phyloP scores from a whole-genome alignment of 2,113 vertebrate species.

The Garra rufa region DNA sequence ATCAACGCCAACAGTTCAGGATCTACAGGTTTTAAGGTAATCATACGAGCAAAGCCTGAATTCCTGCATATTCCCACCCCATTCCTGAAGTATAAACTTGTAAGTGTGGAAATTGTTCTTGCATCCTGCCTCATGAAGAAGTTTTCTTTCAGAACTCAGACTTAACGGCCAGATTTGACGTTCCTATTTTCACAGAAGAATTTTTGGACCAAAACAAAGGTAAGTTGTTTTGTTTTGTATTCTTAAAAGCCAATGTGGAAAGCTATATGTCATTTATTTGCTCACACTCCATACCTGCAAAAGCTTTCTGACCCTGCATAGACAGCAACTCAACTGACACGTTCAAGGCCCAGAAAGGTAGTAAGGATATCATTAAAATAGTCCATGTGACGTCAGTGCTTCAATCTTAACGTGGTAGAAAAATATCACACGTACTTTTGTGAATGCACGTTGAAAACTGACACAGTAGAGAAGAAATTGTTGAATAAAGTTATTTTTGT shows the following conservation, averaged over 20 bases:
- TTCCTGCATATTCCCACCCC: neutral
- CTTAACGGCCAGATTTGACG: constrained; percentile 83
- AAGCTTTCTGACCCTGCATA: too few relatives aligned
- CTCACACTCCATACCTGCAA: too few relatives aligned
- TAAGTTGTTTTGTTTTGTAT: constrained; percentile 57
- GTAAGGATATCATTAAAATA: too few relatives aligned
- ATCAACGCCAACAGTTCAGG: constrained; percentile 70
- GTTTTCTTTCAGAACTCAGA: constrained; percentile 78
- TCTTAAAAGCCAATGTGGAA: neutral
- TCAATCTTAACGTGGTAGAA: too few relatives aligned
- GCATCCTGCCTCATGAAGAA: neutral
- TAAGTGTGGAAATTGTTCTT: neutral
- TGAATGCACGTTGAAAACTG: too few relatives aligned
- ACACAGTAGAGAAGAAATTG: too few relatives aligned
- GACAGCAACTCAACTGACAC: too few relatives aligned
- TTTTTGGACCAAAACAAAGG: constrained; percentile 99
- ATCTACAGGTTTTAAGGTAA: constrained; percentile 72
- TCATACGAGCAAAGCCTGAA: neutral
- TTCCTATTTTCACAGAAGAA: constrained; percentile 97
- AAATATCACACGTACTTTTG: too few relatives aligned
- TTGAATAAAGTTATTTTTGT: too few relatives aligned
- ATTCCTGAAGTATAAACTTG: neutral
- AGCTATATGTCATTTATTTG: too few relatives aligned
- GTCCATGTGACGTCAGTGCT: too few relatives aligned
- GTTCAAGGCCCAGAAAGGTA: too few relatives aligned